Percentiles rank a stretch among this genome's conserved stretches.
These are phyloP conservation scores for Holotrichia oblita DNA, from an alignment of 1,140 invertebrate genomes.

Conservation along the genomic window DNA sequence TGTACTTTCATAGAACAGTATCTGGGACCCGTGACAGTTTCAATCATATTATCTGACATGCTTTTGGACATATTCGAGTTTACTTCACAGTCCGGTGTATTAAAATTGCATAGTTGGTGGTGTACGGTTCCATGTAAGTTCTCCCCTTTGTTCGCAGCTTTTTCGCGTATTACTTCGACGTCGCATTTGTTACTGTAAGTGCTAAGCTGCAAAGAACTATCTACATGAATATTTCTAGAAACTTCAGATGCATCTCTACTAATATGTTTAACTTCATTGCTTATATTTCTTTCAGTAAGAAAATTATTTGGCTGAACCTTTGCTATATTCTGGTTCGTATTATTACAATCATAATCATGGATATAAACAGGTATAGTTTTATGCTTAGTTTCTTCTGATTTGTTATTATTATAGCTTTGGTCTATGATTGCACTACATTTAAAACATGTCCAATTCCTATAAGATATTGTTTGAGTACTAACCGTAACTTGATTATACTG, in stretches of 20 bases:
- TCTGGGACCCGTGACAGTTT: slow-evolving; percentile 67
- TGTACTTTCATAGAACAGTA: slow-evolving; percentile 78
- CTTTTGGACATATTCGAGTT: slow-evolving; percentile 43
- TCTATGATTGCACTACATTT: slow-evolving; percentile 64
- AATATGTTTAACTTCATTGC: background rate
- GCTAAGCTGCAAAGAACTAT: background rate
- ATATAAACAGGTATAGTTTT: slow-evolving; percentile 46
- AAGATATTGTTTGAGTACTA: slow-evolving; percentile 69
- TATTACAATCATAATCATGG: slow-evolving; percentile 45
- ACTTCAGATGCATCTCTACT: background rate
- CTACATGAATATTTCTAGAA: background rate
- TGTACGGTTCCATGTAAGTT: slow-evolving; percentile 58
- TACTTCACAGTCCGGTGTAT: slow-evolving; percentile 50
- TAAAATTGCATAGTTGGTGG: slow-evolving; percentile 67
- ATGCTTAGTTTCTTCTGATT: slow-evolving; percentile 51
- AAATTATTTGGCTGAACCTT: slow-evolving; percentile 60
- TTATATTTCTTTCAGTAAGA: slow-evolving; percentile 40
- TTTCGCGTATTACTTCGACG: background rate
- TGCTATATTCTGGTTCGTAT: slow-evolving; percentile 52
- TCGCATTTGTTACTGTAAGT: background rate
- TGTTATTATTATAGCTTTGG: slow-evolving; percentile 51
- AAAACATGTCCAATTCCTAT: slow-evolving; percentile 66
- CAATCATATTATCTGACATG: slow-evolving; percentile 55
- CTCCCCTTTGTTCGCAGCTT: background rate
- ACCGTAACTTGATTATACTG: slow-evolving; percentile 67